Base-by-base conservation (phyloP, 2,113 vertebrate genomes). In the Lepidiolamprologus cunningtoni region DNA sequence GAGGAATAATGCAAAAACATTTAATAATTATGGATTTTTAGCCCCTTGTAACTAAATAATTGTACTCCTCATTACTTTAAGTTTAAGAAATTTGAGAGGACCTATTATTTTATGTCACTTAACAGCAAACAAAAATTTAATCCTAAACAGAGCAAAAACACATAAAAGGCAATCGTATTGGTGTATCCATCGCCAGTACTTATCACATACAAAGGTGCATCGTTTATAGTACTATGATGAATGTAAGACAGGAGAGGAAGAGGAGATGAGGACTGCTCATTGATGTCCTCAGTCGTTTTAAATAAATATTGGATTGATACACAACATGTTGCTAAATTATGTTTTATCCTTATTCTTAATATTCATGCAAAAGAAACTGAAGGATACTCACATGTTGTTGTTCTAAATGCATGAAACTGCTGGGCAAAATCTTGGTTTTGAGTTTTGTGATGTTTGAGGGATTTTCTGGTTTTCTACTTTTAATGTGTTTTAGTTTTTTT, bases 391-490 rank as follows among this genome's bases (percentile, higher is more conserved):
- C 31, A 11, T 71, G 8, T 26, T 42, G n/a, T 42, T 71, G 13
- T 71, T 42, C 58, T 23, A 42, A 71, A 42, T 42, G 3, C 37
- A 71, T 23, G 13, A 42, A 23, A 23, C 12, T 16, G 8, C n/a
- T 23, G 8, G n/a, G 35, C n/a, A 42, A 40, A 37, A 40, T 40
- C 12, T 8, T 71, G 37, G n/a, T 66, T 66, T 19, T 35, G 31
- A 66, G 61, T 35, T 35, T 35, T n/a, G 61, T 35, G 31, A 63
- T 63, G 17, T 63, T 35, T 63, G 28, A 63, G 31, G 31, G 17
- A n/a, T 63, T 63, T 63, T 63, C 58, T 63, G 58, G 31, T 63
- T 35, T 63, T 63, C 17, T 63, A n/a, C 58, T n/a, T 63, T 63
- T 35, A 33, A 63, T 35, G 31, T 63, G 28, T 35, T 63, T 63